Evolutionary conservation across 2,797 vertebrate genomes (phyloP), one percentile per base, ranked within the genome.

Genomic region (Falco rusticolus): DNA sequence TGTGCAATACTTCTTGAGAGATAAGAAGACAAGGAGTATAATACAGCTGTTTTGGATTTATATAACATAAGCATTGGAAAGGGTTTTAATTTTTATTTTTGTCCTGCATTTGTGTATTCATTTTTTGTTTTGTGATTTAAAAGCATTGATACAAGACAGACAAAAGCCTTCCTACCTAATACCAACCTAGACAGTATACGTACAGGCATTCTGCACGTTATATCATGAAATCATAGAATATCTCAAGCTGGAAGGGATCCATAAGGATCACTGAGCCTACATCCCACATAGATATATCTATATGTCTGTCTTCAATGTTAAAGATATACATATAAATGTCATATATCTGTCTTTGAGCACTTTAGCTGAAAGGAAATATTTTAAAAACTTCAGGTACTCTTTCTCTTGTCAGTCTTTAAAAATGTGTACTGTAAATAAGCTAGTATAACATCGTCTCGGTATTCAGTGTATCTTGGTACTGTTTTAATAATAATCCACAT

Each of bases 51-150:
- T 76, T 70, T 64, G 20, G 14, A 22, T 65, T 75, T 59, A 13
- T 70, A 6, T 16, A 87, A 18, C 13, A 22, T 15, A 24, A 1
- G 2, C 18, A 18, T 14, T 90, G 53, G 26, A 63, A 31, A 9
- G 34, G 50, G 4, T 20, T 79, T 93, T 72, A n/a, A 34, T 59
- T 72, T 66, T 47, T 54, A n/a, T 26, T 50, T 54, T 15, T 45
- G 8, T 17, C 6, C 7, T 14, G 20, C 43, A 11, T 71, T 65
- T 28, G 4, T 2, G 0, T 22, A 31, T 70, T 85, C 6, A 0
- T 87, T 18, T 50, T 77, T 78, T 61, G 17, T 89, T 10, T 82
- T 18, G 2, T 69, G 28, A 9, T 85, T 71, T 84, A 78, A 89
- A 59, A 92, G 11, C 56, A 34, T 29, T 64, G 28, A 50, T 53